Evolutionary conservation across 2,797 vertebrate genomes (phyloP).

Genomic region (Gallirallus australis): DNA sequence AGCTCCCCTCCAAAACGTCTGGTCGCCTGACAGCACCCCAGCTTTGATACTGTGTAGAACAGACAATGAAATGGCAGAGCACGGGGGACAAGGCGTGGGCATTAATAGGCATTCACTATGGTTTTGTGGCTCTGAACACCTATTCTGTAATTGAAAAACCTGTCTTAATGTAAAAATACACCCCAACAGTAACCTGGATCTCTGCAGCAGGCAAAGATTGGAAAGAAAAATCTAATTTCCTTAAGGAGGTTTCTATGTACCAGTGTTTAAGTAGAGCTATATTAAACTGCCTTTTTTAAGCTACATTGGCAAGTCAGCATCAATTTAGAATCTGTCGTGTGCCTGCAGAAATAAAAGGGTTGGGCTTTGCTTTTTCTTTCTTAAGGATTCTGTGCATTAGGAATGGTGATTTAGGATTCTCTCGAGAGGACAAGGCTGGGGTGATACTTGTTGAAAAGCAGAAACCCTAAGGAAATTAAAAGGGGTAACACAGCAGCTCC

Average conservation of each 20-base stretch:
- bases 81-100: fast-evolving
- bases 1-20: background rate
- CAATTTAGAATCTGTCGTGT: background rate
- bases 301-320: background rate
- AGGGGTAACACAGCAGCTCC: background rate
- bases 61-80: background rate
- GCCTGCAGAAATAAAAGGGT: background rate
- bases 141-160: background rate
- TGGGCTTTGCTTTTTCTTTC: background rate
- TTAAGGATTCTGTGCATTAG: background rate
- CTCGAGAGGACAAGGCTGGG: background rate
- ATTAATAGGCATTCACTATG: background rate
- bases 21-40: background rate
- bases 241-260: background rate
- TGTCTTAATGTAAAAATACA: background rate
- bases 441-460: background rate
- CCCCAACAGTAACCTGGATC: background rate
- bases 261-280: background rate
- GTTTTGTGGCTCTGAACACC: background rate
- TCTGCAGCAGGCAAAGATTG: background rate
- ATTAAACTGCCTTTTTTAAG: background rate
- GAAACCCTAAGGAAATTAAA: background rate
- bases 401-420: background rate
- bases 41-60: background rate
- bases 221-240: background rate